phyloP scores from a whole-genome alignment of 2,888 invertebrate species.

The Trilocha varians region DNA sequence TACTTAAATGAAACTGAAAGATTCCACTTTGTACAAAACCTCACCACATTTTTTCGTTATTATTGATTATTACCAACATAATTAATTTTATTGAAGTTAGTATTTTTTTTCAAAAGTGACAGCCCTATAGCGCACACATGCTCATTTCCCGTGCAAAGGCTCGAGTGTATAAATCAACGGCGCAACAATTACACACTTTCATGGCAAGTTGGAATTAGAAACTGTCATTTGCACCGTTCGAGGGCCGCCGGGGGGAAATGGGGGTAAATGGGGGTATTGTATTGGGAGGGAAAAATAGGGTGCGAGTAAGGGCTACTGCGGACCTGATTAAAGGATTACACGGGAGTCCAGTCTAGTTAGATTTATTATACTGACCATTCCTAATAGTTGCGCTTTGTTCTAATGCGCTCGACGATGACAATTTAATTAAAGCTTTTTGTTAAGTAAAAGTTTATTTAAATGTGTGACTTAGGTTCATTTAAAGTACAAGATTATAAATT shows the following conservation, averaged over 20 bases:
- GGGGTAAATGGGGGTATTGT: constrained; percentile 30
- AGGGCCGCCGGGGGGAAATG: constrained; percentile 30
- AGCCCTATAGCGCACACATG: constrained; percentile 41
- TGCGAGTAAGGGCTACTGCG: constrained; percentile 66
- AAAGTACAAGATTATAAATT: no score
- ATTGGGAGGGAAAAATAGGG: constrained; percentile 66
- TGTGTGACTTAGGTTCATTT: background rate
- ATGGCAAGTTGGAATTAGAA: constrained; percentile 75
- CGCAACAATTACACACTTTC: constrained; percentile 74
- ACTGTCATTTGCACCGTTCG: constrained; percentile 74
- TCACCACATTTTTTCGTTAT: no score
- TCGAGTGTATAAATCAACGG: constrained; percentile 70
- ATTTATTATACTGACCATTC: constrained; percentile 71
- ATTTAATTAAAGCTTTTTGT: constrained; percentile 8
- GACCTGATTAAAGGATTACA: constrained; percentile 73
- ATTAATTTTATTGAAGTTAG: background rate
- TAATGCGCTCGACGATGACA: constrained; percentile 2
- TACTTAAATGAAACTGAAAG: no score
- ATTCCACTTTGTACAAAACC: no score
- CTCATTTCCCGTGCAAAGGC: constrained; percentile 47
- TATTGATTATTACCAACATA: no score
- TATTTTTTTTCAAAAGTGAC: constrained; percentile 9
- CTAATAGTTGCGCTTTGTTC: constrained; percentile 49
- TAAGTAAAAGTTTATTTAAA: constrained; percentile 9
- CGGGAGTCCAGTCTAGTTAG: constrained; percentile 67